Base-by-base conservation (phyloP, 2,888 invertebrate species). In the Drosophila cognata region DNA sequence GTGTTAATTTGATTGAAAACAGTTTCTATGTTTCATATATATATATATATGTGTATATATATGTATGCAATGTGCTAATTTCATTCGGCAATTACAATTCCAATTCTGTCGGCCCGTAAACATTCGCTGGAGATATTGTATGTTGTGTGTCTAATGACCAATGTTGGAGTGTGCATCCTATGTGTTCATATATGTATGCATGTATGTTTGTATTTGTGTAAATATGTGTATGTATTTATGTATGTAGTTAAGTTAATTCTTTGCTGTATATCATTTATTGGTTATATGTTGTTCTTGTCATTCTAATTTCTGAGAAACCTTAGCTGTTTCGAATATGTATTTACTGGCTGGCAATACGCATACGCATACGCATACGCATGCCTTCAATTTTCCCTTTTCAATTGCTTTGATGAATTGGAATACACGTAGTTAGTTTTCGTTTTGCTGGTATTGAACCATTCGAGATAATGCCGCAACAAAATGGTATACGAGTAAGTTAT, bases 351-450 rank as follows among this genome's bases (percentile, higher is more conserved):
- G 71, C 82, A 76, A 63, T 58, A 16, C 51, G 69, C 28, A 62
- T 72, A 64, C 78, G 21, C 21, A 63, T 58, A 16, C 51, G 69
- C 28, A 62, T 72, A 64, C 21, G 69, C 28, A 62, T 72, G 69
- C 79, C 70, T 63, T 69, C 67, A 73, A 78, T 78, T 75, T 80
- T 77, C 71, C 74, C 71, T 72, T 77, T 77, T 82, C 83, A 86
- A 87, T 88, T 89, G 89, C 89, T 86, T 89, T 88, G 78, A 87
- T 85, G 89, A 85, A 85, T 82, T 89, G 85, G 85, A 85, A 85
- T 85, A 85, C 85, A 85, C 85, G 85, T 89, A 85, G 89, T 71
- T 85, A 76, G 68, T 70, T 80, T 61, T 73, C 67, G 56, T 70
- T 51, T 52, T 57, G 48, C 52, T 61, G 65, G 72, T 71, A 65